Evolutionary conservation across 2,113 vertebrate species (phyloP).

Genomic region (Crotalus horridus): DNA sequence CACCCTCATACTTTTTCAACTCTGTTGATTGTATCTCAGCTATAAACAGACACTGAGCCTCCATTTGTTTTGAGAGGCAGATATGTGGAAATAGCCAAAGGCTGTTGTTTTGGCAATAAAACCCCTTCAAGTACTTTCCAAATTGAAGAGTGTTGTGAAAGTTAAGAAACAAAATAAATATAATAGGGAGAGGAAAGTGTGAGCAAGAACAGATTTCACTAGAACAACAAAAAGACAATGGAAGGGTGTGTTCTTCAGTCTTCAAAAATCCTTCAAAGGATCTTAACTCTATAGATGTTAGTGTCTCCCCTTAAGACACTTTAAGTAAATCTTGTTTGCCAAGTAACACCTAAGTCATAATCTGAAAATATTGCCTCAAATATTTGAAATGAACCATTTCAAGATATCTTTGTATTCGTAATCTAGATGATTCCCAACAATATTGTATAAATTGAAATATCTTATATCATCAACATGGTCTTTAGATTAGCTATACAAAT

Average conservation of each 20-base stretch:
- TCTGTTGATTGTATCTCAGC: not conserved
- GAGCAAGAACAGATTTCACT: conserved; percentile 36
- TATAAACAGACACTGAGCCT: conserved; percentile 10
- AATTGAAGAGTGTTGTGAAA: conserved; percentile 12
- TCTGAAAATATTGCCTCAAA: conserved; percentile 24
- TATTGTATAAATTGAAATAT: not conserved
- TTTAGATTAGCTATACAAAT: not conserved
- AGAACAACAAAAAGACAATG: conserved; percentile 46
- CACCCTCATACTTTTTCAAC: not conserved
- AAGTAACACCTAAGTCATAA: conserved; percentile 41
- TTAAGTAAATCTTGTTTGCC: conserved; percentile 33
- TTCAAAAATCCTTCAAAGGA: conserved; percentile 54
- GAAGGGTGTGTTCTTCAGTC: conserved; percentile 45
- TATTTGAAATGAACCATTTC: conserved; percentile 13
- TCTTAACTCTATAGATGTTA: conserved; percentile 57
- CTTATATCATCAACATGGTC: not conserved
- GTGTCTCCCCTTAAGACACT: conserved; percentile 42
- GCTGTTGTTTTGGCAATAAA: conserved; percentile 1
- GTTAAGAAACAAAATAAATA: conserved; percentile 16
- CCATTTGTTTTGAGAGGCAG: conserved; percentile 30
- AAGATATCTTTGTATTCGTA: not conserved
- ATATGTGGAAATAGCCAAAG: conserved; percentile 31
- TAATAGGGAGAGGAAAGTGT: not conserved
- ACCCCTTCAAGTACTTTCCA: conserved; percentile 37
- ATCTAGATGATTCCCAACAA: not conserved